A percentile compares a stretch with the other conserved stretches of the same genome.
phyloP scores from a whole-genome alignment of 1,140 invertebrate genomes.

The Meloidogyne floridensis region DNA sequence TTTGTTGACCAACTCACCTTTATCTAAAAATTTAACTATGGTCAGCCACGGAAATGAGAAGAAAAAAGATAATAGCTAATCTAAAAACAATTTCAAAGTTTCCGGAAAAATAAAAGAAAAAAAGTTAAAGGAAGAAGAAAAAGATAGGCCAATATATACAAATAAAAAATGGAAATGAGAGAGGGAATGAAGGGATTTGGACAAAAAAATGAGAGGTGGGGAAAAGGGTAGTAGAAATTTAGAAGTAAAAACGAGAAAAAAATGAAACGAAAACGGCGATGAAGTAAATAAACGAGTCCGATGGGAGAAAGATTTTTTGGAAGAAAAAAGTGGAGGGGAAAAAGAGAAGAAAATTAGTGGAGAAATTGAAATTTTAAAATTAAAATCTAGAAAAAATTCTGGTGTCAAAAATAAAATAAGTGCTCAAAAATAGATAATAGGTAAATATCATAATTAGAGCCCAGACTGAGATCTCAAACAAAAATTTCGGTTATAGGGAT shows the following conservation, averaged over 20 bases:
- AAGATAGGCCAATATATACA: not conserved
- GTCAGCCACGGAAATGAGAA: not conserved
- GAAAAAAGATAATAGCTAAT: not conserved
- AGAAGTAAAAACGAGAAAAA: conserved; percentile 3
- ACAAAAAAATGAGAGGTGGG: not conserved
- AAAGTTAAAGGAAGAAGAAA: not conserved
- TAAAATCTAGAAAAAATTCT: too few relatives aligned
- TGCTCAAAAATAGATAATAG: too few relatives aligned
- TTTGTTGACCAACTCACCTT: not conserved
- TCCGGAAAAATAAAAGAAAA: not conserved
- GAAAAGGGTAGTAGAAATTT: not conserved
- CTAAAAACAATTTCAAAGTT: not conserved
- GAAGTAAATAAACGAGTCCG: conserved; percentile 14
- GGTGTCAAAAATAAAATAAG: too few relatives aligned
- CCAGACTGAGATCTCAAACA: too few relatives aligned
- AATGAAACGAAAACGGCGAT: conserved; percentile 6
- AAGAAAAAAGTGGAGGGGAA: not conserved
- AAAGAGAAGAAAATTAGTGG: not conserved
- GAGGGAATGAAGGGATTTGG: too few relatives aligned
- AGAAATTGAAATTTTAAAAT: too few relatives aligned
- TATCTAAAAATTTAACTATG: not conserved
- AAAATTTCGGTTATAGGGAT: too few relatives aligned
- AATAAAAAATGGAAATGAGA: not conserved
- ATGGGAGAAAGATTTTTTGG: not conserved
- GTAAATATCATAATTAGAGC: too few relatives aligned